Evolutionary conservation across 2,888 invertebrate genomes (phyloP).

Genomic region (Philaethria dido): DNA sequence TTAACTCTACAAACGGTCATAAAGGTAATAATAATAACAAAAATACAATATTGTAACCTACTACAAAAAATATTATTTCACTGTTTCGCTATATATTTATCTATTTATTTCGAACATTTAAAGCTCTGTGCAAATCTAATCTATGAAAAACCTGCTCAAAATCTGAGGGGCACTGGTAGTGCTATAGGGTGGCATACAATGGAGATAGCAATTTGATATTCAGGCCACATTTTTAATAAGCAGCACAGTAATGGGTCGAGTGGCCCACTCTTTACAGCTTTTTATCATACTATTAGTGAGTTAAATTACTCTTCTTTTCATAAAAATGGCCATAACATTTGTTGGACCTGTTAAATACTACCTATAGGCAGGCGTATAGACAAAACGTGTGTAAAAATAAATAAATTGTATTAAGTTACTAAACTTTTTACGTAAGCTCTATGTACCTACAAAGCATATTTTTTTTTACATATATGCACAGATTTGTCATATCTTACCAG

Average conservation of each 20-base stretch:
- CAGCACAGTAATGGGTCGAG: slow-evolving; percentile 65
- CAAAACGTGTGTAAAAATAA: background rate
- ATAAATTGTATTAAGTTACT: too few species aligned
- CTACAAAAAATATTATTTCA: too few species aligned
- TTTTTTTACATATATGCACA: too few species aligned
- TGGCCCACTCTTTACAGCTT: slow-evolving; percentile 74
- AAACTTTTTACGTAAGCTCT: too few species aligned
- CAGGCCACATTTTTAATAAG: slow-evolving; percentile 85
- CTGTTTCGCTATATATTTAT: too few species aligned
- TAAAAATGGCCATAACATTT: slow-evolving; percentile 27
- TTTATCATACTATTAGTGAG: slow-evolving; percentile 69
- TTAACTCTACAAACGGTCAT: too few species aligned
- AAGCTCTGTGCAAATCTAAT: slow-evolving; percentile 48
- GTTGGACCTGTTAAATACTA: slow-evolving; percentile 12
- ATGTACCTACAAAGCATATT: too few species aligned
- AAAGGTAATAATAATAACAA: too few species aligned
- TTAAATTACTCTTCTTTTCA: slow-evolving; percentile 47
- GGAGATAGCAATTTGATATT: slow-evolving; percentile 84
- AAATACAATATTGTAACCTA: too few species aligned
- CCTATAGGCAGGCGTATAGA: background rate
- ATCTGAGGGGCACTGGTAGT: slow-evolving; percentile 60
- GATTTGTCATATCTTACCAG: too few species aligned
- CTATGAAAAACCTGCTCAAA: slow-evolving; percentile 48
- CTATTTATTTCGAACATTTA: background rate
- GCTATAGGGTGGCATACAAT: slow-evolving; percentile 70